These are phyloP conservation scores for Asobara japonica DNA, from an alignment of 1,140 invertebrate genomes.

Conservation along the genomic window DNA sequence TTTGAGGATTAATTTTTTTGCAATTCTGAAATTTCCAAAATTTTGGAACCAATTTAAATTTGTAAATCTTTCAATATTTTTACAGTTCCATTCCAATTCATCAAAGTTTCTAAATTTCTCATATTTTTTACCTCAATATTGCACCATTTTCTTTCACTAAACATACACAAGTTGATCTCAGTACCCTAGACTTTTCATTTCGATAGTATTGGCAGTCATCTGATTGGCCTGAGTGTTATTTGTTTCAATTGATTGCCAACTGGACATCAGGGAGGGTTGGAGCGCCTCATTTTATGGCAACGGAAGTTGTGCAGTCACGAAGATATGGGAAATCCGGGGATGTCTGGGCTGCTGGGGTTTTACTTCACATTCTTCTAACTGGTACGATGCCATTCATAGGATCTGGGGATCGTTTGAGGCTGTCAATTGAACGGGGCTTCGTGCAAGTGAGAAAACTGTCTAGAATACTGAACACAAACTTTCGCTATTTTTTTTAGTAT, in stretches of 20 bases:
- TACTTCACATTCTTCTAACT: conserved; percentile 92
- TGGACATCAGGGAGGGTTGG: conserved; percentile 83
- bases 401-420: conserved; percentile 89
- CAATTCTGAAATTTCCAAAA: too few relatives aligned
- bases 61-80: too few relatives aligned
- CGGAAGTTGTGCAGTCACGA: conserved; percentile 91
- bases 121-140: not conserved
- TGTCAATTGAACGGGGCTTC: conserved; percentile 87
- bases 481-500: too few relatives aligned
- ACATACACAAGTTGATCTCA: conserved; percentile 2
- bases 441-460: conserved; percentile 73
- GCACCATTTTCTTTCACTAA: not conserved
- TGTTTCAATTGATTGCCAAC: not conserved
- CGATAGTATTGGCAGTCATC: not conserved
- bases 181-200: not conserved
- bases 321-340: conserved; percentile 97
- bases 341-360: conserved; percentile 95
- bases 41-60: too few relatives aligned
- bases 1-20: too few relatives aligned
- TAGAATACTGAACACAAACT: too few relatives aligned
- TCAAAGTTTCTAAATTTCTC: too few relatives aligned
- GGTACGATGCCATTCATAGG: conserved; percentile 95
- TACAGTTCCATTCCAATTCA: too few relatives aligned
- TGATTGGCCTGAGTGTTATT: conserved; percentile 1
- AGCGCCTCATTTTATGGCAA: conserved; percentile 96